Evolutionary conservation across 2,797 vertebrate species (phyloP).

Genomic region (Danio choprae): DNA sequence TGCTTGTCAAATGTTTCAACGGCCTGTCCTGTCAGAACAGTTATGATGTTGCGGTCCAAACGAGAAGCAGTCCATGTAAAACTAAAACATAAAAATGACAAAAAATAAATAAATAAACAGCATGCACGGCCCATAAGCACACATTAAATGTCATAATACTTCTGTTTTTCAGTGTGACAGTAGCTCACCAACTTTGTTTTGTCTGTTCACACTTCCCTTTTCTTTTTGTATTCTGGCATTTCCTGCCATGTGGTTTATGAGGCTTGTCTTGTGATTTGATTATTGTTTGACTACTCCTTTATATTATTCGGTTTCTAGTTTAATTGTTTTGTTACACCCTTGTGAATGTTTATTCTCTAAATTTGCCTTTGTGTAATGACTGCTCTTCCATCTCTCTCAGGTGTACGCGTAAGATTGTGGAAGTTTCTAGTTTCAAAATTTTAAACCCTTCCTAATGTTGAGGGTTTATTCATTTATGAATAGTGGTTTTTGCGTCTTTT

Average conservation of each 20-base stretch:
- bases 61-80: constrained; percentile 96
- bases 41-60: constrained; percentile 92
- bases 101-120: background rate
- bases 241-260: background rate
- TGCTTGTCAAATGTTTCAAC: constrained; percentile 93
- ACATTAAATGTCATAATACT: background rate
- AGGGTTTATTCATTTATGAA: background rate
- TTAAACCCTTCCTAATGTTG: background rate
- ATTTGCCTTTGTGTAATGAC: background rate
- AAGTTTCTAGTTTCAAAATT: background rate
- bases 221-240: background rate
- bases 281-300: background rate
- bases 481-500: too few species aligned
- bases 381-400: background rate
- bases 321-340: background rate
- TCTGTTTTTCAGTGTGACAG: background rate
- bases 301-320: background rate
- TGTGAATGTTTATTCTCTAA: background rate
- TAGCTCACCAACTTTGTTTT: background rate
- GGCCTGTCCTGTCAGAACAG: constrained; percentile 91
- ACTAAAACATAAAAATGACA: constrained; percentile 72
- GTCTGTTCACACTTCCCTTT: constrained; percentile 5
- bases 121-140: background rate
- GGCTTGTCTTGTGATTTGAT: background rate
- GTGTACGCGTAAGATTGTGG: background rate